Conservation (phyloP, 2,113 vertebrate genomes). For the Gobio gobio region DNA sequence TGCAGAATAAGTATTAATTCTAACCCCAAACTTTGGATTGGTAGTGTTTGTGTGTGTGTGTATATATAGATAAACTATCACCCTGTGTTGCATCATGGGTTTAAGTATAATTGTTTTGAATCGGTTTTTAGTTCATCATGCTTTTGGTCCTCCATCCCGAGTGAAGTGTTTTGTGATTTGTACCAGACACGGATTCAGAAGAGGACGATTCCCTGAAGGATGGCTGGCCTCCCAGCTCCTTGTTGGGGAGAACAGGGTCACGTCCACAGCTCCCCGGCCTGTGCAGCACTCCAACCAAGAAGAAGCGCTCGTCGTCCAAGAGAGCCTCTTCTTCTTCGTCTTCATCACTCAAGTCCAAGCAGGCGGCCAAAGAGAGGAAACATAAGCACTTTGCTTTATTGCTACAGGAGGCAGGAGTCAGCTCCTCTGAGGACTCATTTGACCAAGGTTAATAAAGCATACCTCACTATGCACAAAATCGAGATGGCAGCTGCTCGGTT, state of each 20-base stretch:
- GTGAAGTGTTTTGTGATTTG: slow-evolving; percentile 50
- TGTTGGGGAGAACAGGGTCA: slow-evolving; percentile 61
- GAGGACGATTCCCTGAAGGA: slow-evolving; percentile 85
- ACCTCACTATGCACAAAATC: slow-evolving; percentile 66
- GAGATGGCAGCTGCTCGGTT: slow-evolving; percentile 37
- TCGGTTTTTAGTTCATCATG: neutral
- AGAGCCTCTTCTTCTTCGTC: slow-evolving; percentile 63
- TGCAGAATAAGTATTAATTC: neutral
- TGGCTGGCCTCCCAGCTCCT: slow-evolving; percentile 84
- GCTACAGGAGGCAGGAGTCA: slow-evolving; percentile 87
- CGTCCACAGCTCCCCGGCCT: slow-evolving; percentile 73
- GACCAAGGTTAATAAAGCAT: slow-evolving; percentile 98
- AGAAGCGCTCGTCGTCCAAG: slow-evolving; percentile 69
- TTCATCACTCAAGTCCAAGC: slow-evolving; percentile 78
- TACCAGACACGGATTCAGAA: slow-evolving; percentile 94
- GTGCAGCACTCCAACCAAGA: slow-evolving; percentile 76
- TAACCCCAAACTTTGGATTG: neutral
- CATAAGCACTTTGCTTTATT: slow-evolving; percentile 91
- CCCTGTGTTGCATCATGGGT: no score
- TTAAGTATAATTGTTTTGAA: neutral
- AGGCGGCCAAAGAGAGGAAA: slow-evolving; percentile 85
- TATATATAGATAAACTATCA: neutral
- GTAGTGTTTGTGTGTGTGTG: neutral
- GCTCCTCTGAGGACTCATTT: slow-evolving; percentile 95
- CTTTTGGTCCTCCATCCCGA: neutral